Base-by-base conservation (phyloP, 2,797 vertebrate species). In the Intellagama lesueurii region DNA sequence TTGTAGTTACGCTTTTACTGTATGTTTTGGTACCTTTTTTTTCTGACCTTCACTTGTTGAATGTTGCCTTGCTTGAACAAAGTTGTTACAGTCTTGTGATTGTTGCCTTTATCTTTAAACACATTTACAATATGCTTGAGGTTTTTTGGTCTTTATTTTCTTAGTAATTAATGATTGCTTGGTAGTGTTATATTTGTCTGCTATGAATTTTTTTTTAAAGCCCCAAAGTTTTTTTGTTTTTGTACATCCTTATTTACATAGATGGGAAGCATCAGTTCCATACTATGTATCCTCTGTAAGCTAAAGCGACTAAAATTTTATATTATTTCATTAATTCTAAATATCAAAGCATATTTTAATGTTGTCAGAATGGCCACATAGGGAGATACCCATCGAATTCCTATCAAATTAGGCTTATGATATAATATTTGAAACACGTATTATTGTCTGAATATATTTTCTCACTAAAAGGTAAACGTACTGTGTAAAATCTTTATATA, bases 41-140 rank as follows among this genome's bases (percentile, higher is more conserved):
- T 85, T 64, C 79, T 72, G 26, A 28, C 68, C 68, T 79, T 84
- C 64, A 72, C 32, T 44, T 60, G 52, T 85, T 84, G 32, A 79
- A 79, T 84, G 32, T 24, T 80, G 32, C 32, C n/a, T 83, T 84
- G 66, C 26, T 32, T 70, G 79, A 64, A 80, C 64, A 60, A 35
- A 79, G 26, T 84, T 70, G 28, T 79, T 85, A 56, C 40, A 82
- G 7, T 49, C 16, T 69, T 69, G 28, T 56, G 30, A 22, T 73
- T 49, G 14, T 35, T 86, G 56, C 22, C 24, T 40, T 32, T 56
- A 28, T 66, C 9, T 88, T 26, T 83, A 24, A 40, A 1, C 49
- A 56, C 6, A 66, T 72, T 52, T 80, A 3, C 12, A 35, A 11
- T 12, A 5, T 30, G 17, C 4, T 78, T 30, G 64, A 17, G 49